A percentile compares a stretch with the other conserved stretches of the same genome.
phyloP scores from a whole-genome alignment of 2,888 invertebrate genomes.

The Lingula anatina region DNA sequence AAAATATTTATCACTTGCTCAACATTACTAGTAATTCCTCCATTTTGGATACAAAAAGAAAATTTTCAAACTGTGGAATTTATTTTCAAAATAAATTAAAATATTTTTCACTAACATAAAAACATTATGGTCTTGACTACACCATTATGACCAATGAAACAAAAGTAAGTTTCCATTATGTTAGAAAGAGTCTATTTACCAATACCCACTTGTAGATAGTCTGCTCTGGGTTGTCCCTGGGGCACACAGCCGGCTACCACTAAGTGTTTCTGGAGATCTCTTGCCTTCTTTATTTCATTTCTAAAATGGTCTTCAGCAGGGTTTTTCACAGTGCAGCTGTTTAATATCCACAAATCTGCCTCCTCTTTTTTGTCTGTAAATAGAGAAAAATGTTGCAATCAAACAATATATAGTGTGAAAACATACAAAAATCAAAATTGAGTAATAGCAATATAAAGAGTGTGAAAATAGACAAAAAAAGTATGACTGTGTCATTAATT shows the following conservation, averaged over 20 bases:
- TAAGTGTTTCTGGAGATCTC: slow-evolving; percentile 70
- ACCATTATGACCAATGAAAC: neutral
- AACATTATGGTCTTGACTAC: neutral
- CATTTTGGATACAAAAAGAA: neutral
- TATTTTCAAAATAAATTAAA: too few relatives aligned
- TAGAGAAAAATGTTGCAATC: too few relatives aligned
- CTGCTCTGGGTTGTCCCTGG: slow-evolving; percentile 65
- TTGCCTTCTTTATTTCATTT: slow-evolving; percentile 68
- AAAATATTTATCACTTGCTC: too few relatives aligned
- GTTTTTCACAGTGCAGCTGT: slow-evolving; percentile 97
- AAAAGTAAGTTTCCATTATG: neutral
- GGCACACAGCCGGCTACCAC: slow-evolving; percentile 98
- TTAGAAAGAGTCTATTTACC: neutral
- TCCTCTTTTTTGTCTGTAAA: slow-evolving; percentile 64
- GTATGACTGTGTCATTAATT: too few relatives aligned
- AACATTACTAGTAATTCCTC: neutral
- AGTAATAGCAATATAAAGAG: too few relatives aligned
- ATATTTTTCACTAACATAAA: neutral
- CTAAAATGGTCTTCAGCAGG: slow-evolving; percentile 94
- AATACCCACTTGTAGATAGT: slow-evolving; percentile 44
- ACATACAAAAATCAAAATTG: too few relatives aligned
- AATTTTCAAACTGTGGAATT: too few relatives aligned
- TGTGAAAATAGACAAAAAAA: too few relatives aligned
- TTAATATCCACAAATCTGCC: slow-evolving; percentile 91
- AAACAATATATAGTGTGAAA: too few relatives aligned